Percentiles rank a stretch among this genome's conserved stretches.
These are phyloP conservation scores for Limnothrissa miodon DNA, from an alignment of 2,113 vertebrate genomes.

Conservation along the genomic window DNA sequence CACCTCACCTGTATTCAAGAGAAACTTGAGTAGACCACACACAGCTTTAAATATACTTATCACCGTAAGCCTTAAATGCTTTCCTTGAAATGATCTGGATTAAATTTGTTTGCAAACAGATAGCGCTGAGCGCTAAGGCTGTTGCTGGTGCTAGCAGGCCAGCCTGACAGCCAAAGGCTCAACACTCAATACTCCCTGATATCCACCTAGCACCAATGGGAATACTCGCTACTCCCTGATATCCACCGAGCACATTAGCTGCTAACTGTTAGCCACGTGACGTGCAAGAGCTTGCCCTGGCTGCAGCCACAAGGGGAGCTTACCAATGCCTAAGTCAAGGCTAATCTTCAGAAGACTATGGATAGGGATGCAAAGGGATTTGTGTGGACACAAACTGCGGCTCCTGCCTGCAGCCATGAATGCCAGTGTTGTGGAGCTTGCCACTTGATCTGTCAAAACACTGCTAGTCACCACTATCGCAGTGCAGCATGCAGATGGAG, in stretches of 20 bases:
- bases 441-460: slow-evolving; percentile 55
- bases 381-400: slow-evolving; percentile 60
- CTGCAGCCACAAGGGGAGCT: slow-evolving; percentile 31
- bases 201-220: neutral
- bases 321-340: slow-evolving; percentile 53
- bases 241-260: neutral
- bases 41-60: neutral
- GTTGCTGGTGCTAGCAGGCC: neutral
- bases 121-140: neutral
- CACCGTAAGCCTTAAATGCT: neutral
- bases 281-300: slow-evolving; percentile 55
- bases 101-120: slow-evolving; percentile 16
- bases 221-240: neutral
- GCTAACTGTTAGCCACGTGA: slow-evolving; percentile 41
- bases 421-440: slow-evolving; percentile 49
- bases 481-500: neutral
- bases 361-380: slow-evolving; percentile 58
- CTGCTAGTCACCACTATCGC: neutral
- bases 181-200: neutral
- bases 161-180: slow-evolving; percentile 2
- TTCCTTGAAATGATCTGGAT: neutral
- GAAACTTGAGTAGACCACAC: neutral
- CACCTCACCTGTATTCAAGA: neutral
- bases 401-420: slow-evolving; percentile 53
- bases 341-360: slow-evolving; percentile 65